Evolutionary conservation across 2,888 invertebrate species (phyloP).

Genomic region (Melanchra persicariae): DNA sequence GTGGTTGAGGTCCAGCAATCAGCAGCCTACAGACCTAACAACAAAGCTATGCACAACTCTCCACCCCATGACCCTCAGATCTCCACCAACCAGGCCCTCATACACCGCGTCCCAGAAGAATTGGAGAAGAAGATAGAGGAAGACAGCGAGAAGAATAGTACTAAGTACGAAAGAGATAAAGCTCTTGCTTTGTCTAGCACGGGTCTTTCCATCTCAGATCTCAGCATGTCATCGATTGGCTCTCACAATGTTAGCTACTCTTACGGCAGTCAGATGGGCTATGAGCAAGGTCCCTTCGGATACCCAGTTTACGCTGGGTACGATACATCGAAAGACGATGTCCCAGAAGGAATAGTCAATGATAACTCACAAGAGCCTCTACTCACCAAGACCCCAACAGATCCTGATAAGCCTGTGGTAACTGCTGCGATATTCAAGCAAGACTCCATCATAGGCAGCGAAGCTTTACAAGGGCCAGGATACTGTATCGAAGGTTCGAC

Average conservation of each 20-base stretch:
- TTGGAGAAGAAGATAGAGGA: constrained; percentile 81
- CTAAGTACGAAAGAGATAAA: constrained; percentile 81
- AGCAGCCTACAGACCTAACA: constrained; percentile 82
- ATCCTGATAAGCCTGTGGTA: constrained; percentile 92
- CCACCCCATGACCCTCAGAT: constrained; percentile 85
- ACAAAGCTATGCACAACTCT: constrained; percentile 77
- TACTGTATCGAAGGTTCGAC: constrained; percentile 89
- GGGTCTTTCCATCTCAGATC: constrained; percentile 95
- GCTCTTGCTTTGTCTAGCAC: constrained; percentile 92
- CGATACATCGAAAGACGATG: constrained; percentile 83
- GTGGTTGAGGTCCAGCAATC: constrained; percentile 93
- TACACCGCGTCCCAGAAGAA: constrained; percentile 86
- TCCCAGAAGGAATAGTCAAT: constrained; percentile 79
- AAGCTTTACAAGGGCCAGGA: constrained; percentile 84
- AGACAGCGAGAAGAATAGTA: constrained; percentile 80
- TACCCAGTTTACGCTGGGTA: constrained; percentile 92
- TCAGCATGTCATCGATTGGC: constrained; percentile 93
- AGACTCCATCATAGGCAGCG: constrained; percentile 89
- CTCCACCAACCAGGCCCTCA: constrained; percentile 87
- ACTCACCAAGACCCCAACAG: constrained; percentile 87
- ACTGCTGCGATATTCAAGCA: constrained; percentile 93
- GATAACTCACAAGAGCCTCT: constrained; percentile 88
- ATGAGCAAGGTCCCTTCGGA: constrained; percentile 93
- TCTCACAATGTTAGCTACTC: constrained; percentile 94
- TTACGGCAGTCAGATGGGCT: constrained; percentile 95